Base-by-base conservation (phyloP, 1,140 invertebrate species). In the Lethocerus indicus region DNA sequence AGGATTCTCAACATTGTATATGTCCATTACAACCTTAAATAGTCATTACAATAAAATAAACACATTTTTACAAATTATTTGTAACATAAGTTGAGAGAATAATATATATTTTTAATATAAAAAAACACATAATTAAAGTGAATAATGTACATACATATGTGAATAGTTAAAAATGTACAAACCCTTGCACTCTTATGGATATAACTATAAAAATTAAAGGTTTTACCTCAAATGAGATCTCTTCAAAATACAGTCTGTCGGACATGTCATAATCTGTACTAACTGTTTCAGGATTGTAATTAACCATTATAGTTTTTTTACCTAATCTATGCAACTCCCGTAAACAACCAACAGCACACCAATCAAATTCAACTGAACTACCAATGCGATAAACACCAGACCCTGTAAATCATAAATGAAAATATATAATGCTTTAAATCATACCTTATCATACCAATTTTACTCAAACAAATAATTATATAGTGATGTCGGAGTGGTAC, bases 251-350 rank as follows among this genome's bases (percentile, higher is more conserved):
- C 14, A 99, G 66, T 35, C 92, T 71, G 64, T 99, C 92, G 61
- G 92, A 96, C 86, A 98, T 96, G 59, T 99, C 96, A 59, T 98
- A 99, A 67, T 99, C 96, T 4, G 96, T 99, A 61, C 89, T 94
- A 0, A 99, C 96, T 1, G 96, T 99, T 70, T 99, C 96, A 0
- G 96, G 96, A 70, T 99, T 99, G 61, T 92, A 99, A 64, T 99
- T 99, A 0, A 99, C 78, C 93, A 98, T 99, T n/a, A 99, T 91
- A 1, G 94, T 97, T 57, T 83, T 83, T 45, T 73, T 76, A 1
- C 76, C 78, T 39, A 95, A 73, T 56, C 85, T 82, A 56, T 87
- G 74, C 14, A 99, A 64, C 65, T 98, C 91, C 48, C 83, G 71
- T 25, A 98, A 72, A 64, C 94, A 99, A 25, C 92, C 88, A 9